Evolutionary conservation across 2,113 vertebrate genomes (phyloP).

Genomic region (Phalacrocorax carbo): DNA sequence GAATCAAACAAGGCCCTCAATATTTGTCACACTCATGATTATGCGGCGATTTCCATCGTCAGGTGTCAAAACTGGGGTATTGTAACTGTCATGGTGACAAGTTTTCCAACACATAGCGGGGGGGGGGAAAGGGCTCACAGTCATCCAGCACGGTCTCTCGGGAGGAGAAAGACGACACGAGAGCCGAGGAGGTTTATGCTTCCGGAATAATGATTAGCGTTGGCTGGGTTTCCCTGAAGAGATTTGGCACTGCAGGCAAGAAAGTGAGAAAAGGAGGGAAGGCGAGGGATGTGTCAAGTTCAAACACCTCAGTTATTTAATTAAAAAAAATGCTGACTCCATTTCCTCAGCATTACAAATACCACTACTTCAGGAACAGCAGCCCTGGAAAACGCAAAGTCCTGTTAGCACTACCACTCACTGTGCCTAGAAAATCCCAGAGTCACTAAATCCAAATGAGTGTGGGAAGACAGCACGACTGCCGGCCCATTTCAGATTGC

Average conservation of each 20-base stretch:
- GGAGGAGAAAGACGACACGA: not conserved
- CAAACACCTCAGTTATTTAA: not conserved
- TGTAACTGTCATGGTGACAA: slow-evolving; percentile 6
- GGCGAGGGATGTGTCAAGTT: not conserved
- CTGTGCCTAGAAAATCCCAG: not conserved
- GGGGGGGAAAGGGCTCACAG: not conserved
- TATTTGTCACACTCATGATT: not conserved
- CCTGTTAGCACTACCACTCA: rapidly evolving
- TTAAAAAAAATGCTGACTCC: slow-evolving; percentile 12
- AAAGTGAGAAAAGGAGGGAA: not conserved
- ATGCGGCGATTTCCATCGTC: not conserved
- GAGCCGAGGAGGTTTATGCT: not conserved
- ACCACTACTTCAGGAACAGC: not conserved
- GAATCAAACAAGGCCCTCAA: not conserved
- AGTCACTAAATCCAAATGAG: rapidly evolving
- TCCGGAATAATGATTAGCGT: not conserved
- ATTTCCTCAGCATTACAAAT: not conserved
- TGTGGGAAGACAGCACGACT: not conserved
- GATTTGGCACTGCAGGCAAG: not conserved
- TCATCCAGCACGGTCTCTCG: not conserved
- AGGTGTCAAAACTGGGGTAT: not conserved
- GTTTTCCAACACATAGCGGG: not conserved
- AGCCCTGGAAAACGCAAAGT: not conserved
- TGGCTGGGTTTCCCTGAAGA: not conserved
- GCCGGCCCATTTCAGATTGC: rapidly evolving